Evolutionary conservation across 2,113 vertebrate species (phyloP), one percentile per base, ranked within the genome.

Genomic region (Marmota flaviventris): DNA sequence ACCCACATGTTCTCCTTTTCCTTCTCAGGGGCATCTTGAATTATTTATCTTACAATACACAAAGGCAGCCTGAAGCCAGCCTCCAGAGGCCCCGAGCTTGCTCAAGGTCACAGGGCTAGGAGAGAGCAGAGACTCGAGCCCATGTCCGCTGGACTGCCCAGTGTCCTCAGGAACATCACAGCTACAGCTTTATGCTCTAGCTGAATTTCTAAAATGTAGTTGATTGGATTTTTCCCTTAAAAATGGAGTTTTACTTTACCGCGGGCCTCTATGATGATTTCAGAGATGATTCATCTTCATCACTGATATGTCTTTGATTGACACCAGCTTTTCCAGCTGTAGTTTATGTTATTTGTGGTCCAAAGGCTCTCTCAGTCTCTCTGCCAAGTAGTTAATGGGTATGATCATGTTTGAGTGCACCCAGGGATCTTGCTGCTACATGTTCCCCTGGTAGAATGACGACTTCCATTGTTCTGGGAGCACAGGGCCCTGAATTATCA

Each of bases 311-410:
- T 79, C 24, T 72, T 63, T 65, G 39, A 39, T 20, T 37, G 84
- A 65, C 63, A 58, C 27, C 37, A 34, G 65, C 22, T 73, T 87
- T 84, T 69, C 65, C n/a, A 65, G 24, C 17, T 2, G 88, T 18
- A 4, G 51, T 27, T 85, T 51, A 48, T 37, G 48, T 89, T 94
- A 76, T 72, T 45, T 77, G 70, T 83, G 81, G 92, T 92, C 65
- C 39, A n/a, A 37, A 4, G 17, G 45, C n/a, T 87, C 91, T 81
- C 42, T 63, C 7, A 7, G 82, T 76, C 63, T 84, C 39, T 75
- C 77, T 83, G 73, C 77, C 84, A 67, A 78, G 92, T 18, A 76
- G 92, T 53, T 90, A 70, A 58, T 72, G 58, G 77, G 20, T 61
- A 63, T 72, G 72, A 42, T 56, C 22, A n/a, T 27, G 69, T 42